Evolutionary conservation across 2,888 invertebrate genomes (phyloP).

Genomic region (Alviniconcha strummeri): DNA sequence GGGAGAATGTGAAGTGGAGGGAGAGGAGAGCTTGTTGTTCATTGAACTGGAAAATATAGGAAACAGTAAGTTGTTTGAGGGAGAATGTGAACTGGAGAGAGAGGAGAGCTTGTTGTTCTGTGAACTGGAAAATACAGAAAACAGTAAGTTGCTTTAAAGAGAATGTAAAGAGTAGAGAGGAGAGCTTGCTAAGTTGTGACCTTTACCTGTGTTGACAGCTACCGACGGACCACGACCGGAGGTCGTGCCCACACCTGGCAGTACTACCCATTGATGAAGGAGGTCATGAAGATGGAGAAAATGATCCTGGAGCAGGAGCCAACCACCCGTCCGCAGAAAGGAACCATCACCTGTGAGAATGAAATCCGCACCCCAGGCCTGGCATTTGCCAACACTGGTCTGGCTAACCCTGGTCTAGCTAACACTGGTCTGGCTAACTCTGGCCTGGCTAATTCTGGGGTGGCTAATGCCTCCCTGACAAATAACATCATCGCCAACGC

Average conservation of each 20-base stretch:
- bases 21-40: too few species aligned
- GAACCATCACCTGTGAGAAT: constrained; percentile 30
- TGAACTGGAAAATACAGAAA: too few species aligned
- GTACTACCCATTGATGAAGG: constrained; percentile 29
- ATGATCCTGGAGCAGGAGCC: constrained; percentile 34
- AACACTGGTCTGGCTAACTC: too few species aligned
- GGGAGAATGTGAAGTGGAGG: too few species aligned
- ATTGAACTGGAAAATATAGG: too few species aligned
- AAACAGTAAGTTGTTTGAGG: too few species aligned
- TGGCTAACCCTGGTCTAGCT: not conserved
- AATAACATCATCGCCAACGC: not conserved
- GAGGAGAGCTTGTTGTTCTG: too few species aligned
- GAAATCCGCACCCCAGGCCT: not conserved
- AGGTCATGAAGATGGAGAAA: constrained; percentile 32
- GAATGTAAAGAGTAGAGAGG: too few species aligned
- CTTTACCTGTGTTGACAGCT: constrained; percentile 11
- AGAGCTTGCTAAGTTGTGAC: too few species aligned
- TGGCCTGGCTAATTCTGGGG: not conserved
- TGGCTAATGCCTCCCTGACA: not conserved
- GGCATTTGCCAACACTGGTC: not conserved
- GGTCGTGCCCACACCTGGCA: constrained; percentile 28
- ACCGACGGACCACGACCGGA: constrained; percentile 17
- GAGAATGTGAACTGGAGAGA: too few species aligned
- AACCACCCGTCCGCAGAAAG: constrained; percentile 7
- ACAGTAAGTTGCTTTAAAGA: too few species aligned